Evolutionary conservation across 2,113 vertebrate genomes (phyloP).

Genomic region (Meles meles): DNA sequence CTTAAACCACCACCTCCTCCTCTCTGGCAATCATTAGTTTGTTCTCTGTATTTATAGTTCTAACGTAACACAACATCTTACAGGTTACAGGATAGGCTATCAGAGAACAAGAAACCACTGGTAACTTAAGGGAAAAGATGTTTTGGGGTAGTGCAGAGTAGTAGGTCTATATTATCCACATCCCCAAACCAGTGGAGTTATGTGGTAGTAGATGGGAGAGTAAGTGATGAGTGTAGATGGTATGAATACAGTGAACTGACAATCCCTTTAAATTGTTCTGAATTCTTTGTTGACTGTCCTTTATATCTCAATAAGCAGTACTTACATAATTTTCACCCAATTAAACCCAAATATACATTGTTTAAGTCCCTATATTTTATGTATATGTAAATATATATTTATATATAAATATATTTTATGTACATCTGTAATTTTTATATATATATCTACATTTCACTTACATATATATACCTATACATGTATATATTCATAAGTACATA

Average conservation of each 20-base stretch:
- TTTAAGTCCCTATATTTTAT: neutral
- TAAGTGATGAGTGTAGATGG: neutral
- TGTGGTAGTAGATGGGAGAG: neutral
- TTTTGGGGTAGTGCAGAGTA: neutral
- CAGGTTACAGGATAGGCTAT: neutral
- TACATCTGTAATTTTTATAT: no score
- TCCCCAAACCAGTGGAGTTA: neutral
- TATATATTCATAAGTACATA: neutral
- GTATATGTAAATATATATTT: neutral
- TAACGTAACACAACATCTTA: neutral
- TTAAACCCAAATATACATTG: neutral
- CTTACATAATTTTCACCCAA: neutral
- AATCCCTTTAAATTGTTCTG: neutral
- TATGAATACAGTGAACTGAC: neutral
- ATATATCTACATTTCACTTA: neutral
- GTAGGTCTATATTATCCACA: accelerated
- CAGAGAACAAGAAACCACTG: neutral
- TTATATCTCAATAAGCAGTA: neutral
- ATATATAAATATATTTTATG: neutral
- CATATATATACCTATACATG: neutral
- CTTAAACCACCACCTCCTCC: neutral
- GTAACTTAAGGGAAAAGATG: neutral
- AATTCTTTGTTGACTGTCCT: neutral
- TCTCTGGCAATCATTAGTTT: neutral
- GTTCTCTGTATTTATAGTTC: neutral